Conservation (phyloP, 2,797 vertebrate genomes). For the Acanthopagrus latus region DNA sequence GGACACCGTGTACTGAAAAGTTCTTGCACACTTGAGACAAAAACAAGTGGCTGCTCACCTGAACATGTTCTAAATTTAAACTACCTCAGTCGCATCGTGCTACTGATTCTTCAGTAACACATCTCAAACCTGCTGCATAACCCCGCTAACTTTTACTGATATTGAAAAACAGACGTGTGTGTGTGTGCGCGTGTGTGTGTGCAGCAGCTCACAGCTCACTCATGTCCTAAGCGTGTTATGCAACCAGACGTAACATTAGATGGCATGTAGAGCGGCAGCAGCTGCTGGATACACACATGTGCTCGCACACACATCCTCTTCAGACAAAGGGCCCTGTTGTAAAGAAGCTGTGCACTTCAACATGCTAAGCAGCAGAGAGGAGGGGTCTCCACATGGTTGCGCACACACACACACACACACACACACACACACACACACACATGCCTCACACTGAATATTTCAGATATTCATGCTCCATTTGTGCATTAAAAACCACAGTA, state of each 20-base stretch:
- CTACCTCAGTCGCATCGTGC: not conserved
- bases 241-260: conserved; percentile 62
- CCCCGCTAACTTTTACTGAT: conserved; percentile 1
- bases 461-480: not conserved
- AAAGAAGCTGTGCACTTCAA: conserved; percentile 24
- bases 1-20: not conserved
- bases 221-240: conserved; percentile 59
- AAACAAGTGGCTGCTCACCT: not conserved
- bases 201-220: conserved; percentile 31
- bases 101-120: conserved; percentile 3
- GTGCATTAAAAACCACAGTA: not conserved
- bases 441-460: not conserved
- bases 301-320: conserved; percentile 7
- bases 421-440: too few relatives aligned
- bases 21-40: not conserved
- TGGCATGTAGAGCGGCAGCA: conserved; percentile 48
- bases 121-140: not conserved
- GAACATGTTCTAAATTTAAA: not conserved
- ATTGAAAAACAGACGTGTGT: conserved; percentile 21
- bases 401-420: not conserved
- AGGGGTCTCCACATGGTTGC: not conserved
- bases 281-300: conserved; percentile 43
- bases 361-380: conserved; percentile 17
- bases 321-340: conserved; percentile 57
- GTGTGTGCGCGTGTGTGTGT: conserved; percentile 3